Evolutionary conservation across 2,888 invertebrate species (phyloP).

Genomic region (Leucophenga maculata): DNA sequence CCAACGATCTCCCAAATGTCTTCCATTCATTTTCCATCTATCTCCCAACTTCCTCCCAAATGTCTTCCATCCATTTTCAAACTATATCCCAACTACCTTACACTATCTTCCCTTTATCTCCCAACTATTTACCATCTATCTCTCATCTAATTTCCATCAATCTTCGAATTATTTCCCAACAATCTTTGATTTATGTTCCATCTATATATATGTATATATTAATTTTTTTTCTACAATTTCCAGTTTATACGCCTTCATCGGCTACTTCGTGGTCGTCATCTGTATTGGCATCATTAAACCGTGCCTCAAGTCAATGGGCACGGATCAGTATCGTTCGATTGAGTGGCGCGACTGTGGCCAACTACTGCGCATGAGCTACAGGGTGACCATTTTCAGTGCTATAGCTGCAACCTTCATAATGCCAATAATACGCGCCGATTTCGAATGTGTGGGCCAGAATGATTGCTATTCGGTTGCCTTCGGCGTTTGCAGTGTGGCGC

Average conservation of each 20-base stretch:
- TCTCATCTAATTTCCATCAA: no score
- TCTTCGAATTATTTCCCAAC: no score
- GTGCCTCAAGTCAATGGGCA: constrained; percentile 95
- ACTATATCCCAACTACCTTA: no score
- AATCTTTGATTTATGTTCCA: no score
- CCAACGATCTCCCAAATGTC: no score
- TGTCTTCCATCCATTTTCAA: no score
- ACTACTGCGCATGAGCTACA: constrained; percentile 83
- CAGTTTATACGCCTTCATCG: constrained; percentile 71
- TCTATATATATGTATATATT: no score
- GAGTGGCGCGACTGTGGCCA: constrained; percentile 41
- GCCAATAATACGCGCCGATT: constrained; percentile 86
- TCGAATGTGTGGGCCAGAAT: constrained; percentile 82
- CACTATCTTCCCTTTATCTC: no score
- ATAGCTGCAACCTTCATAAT: constrained; percentile 92
- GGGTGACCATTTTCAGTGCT: constrained; percentile 77
- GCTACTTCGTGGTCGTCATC: constrained; percentile 84
- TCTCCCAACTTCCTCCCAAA: no score
- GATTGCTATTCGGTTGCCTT: constrained; percentile 91
- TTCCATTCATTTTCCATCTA: no score
- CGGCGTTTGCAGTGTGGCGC: constrained; percentile 88
- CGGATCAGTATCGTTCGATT: constrained; percentile 83
- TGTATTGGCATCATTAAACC: constrained; percentile 97
- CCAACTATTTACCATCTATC: no score
- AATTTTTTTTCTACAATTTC: neutral